Base-by-base conservation (phyloP, 92 coral and sea anemone species). In the Metridium senile region DNA sequence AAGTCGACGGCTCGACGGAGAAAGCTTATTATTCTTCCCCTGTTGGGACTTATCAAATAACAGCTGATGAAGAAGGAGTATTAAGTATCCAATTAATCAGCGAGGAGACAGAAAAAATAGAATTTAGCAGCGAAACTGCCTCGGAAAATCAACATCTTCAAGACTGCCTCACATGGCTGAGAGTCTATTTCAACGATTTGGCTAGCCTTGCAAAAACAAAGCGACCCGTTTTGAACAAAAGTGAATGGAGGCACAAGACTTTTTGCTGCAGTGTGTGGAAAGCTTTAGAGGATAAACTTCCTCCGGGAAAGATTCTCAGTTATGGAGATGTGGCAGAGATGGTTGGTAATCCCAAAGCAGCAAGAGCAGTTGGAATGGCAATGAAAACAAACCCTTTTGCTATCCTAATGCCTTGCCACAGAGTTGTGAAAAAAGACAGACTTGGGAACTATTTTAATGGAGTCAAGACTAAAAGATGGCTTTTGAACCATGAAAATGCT, bases 311-410 rank as follows among this genome's bases (percentile, higher is more conserved):
- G 54, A 83, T 93, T 19, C 80, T 95, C 11, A 87, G 89, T 26
- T 95, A 92, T 57, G 96, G 97, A 20, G 96, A 93, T n/a, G 93
- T 95, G 54, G 99, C 99, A 26, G 85, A 85, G 58, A 76, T 95
- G 81, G 92, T 89, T 62, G 99, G 96, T 22, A 95, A 71, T 52
- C 96, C 91, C 4, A 87, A 77, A 33, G 99, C 88, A 29, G 97
- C 97, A 0, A 84, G 99, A 71, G 99, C 99, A n/a, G 99, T 90
- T 1, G 99, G 99, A 16, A 84, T 85, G 87, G 99, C 99, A 4
- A 95, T 95, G 99, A 92, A 84, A 74, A 77, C 89, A 53, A 95
- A 95, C 80, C 99, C 99, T 16, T 85, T 92, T 73, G 39, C 99
- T n/a, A 85, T 95, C 83, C 76, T 95, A 27, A 88, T 95, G 62